Conservation (phyloP, 2,113 vertebrate genomes). For the Nycticorax nycticorax region DNA sequence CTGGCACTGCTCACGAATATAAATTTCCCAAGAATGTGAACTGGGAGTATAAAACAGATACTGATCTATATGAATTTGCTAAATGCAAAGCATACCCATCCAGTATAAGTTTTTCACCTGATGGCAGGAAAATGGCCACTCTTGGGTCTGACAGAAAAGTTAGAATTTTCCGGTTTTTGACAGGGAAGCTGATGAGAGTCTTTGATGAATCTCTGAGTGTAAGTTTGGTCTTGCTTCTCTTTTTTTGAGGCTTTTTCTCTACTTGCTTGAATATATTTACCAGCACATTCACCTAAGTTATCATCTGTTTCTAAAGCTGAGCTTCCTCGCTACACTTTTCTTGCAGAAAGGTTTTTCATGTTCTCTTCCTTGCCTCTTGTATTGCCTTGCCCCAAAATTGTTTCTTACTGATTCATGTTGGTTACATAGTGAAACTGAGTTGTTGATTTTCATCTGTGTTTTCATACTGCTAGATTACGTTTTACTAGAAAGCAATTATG, state of each 20-base stretch:
- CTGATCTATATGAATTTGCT: conserved; percentile 96
- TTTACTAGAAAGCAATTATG: background rate
- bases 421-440: background rate
- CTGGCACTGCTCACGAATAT: conserved; percentile 90
- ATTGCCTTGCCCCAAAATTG: background rate
- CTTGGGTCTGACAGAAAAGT: conserved; percentile 96
- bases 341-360: background rate
- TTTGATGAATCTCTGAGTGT: conserved; percentile 96
- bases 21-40: conserved; percentile 89
- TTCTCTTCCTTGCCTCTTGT: background rate
- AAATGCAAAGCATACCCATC: conserved; percentile 93
- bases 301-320: background rate
- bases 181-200: conserved; percentile 93
- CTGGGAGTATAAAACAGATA: conserved; percentile 98
- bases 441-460: background rate
- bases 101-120: conserved; percentile 89
- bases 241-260: background rate
- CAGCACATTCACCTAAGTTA: background rate
- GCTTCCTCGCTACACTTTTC: background rate
- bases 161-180: conserved; percentile 94
- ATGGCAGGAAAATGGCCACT: conserved; percentile 96
- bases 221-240: conserved; percentile 61
- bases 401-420: background rate
- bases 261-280: background rate
- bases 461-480: background rate